A percentile compares a stretch with the other conserved stretches of the same genome.
Evolutionary conservation across 2,113 vertebrate species (phyloP).

Genomic region (Rhizomys pruinosus): DNA sequence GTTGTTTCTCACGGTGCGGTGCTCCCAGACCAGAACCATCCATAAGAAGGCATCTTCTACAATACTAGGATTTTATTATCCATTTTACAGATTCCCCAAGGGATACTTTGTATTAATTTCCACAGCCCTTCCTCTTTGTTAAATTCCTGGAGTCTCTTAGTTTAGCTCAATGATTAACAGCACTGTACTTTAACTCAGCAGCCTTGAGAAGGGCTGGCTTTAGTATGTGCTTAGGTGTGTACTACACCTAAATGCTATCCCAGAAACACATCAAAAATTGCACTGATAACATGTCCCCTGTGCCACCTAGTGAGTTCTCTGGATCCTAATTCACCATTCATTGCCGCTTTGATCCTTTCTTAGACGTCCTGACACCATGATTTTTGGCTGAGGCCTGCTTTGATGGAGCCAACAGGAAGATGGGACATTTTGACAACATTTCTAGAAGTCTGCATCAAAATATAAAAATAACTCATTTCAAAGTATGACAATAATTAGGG

Average conservation of each 20-base stretch:
- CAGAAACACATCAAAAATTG: slow-evolving; percentile 18
- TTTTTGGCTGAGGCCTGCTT: neutral
- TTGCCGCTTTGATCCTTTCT: neutral
- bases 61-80: neutral
- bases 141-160: slow-evolving; percentile 34
- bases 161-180: slow-evolving; percentile 12
- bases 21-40: neutral
- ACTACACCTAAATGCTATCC: slow-evolving; percentile 14
- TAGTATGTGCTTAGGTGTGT: neutral
- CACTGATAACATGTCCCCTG: slow-evolving; percentile 14
- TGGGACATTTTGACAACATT: neutral
- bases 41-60: neutral
- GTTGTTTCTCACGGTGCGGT: slow-evolving; percentile 14
- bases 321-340: neutral
- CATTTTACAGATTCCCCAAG: slow-evolving; percentile 15
- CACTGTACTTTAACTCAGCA: slow-evolving; percentile 12
- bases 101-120: slow-evolving; percentile 20
- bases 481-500: neutral
- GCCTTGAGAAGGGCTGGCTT: neutral
- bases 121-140: slow-evolving; percentile 25
- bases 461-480: slow-evolving; percentile 24
- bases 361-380: neutral
- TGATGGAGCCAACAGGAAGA: neutral
- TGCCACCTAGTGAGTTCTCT: neutral
- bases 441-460: slow-evolving; percentile 28